Evolutionary conservation across 2,797 vertebrate species (phyloP).

Genomic region (Yasuhikotakia modesta): DNA sequence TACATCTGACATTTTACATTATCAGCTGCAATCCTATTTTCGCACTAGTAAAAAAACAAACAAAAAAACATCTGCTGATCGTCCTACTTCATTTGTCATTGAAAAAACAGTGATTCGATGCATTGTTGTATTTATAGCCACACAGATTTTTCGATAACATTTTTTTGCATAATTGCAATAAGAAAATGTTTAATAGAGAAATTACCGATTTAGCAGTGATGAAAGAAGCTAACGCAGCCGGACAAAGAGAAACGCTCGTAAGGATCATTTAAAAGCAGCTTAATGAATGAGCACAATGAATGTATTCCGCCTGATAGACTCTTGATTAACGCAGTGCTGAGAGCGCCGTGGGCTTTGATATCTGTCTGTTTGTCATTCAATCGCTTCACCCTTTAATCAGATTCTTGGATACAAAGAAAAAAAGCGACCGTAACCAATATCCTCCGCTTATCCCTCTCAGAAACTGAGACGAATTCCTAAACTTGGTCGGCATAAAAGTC

Average conservation of each 20-base stretch:
- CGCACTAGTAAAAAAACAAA: neutral
- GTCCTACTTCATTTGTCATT: constrained; percentile 16
- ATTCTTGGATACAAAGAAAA: constrained; percentile 67
- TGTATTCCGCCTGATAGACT: constrained; percentile 71
- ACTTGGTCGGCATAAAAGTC: constrained; percentile 64
- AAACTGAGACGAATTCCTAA: constrained; percentile 67
- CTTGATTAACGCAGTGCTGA: constrained; percentile 81
- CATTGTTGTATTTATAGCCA: constrained; percentile 22
- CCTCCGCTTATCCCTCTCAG: constrained; percentile 66
- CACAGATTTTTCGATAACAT: constrained; percentile 20
- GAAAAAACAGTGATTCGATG: constrained; percentile 18
- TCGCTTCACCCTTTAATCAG: constrained; percentile 79
- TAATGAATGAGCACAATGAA: constrained; percentile 61
- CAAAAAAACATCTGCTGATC: constrained; percentile 14
- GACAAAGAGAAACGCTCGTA: constrained; percentile 52
- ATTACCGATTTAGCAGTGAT: constrained; percentile 47
- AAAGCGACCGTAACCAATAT: constrained; percentile 66
- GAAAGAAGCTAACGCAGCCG: constrained; percentile 48
- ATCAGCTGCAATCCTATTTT: constrained; percentile 8
- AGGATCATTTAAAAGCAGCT: constrained; percentile 58
- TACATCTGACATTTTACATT: neutral
- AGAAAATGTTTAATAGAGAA: constrained; percentile 47
- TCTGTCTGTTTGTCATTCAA: constrained; percentile 81
- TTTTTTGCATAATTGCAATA: constrained; percentile 1
- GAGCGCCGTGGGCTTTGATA: constrained; percentile 79